Conservation (phyloP, 1,140 invertebrate genomes). For the Littorina saxatilis region DNA sequence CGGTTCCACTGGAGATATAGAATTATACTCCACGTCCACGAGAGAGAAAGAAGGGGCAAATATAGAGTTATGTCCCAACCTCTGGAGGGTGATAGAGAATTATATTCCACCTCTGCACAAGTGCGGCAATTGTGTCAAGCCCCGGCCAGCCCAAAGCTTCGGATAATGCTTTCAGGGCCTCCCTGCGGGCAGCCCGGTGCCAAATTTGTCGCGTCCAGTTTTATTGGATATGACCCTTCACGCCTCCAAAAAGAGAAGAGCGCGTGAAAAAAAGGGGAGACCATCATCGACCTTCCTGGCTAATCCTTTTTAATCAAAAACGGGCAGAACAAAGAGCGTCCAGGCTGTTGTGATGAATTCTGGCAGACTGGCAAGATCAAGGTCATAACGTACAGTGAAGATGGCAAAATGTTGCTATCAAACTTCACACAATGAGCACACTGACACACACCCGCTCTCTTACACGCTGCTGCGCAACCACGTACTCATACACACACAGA, state of each 20-base stretch:
- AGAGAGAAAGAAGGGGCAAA: not conserved
- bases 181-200: conserved; percentile 4
- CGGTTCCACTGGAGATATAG: not conserved
- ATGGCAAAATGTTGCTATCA: too few species aligned
- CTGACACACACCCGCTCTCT: not conserved
- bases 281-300: conserved; percentile 7
- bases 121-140: too few species aligned
- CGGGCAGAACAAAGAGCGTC: conserved; percentile 11
- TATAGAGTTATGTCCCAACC: not conserved
- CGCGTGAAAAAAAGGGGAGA: not conserved
- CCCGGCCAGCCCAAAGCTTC: too few species aligned
- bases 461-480: not conserved
- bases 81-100: too few species aligned
- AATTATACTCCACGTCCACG: not conserved
- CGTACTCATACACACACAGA: conserved; percentile 2
- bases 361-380: not conserved
- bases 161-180: not conserved
- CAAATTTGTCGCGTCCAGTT: conserved; percentile 24
- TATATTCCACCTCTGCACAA: too few species aligned
- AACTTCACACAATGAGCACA: not conserved
- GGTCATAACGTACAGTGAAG: too few species aligned
- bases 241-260: not conserved
- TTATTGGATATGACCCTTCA: conserved; percentile 20
- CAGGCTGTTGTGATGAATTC: not conserved
- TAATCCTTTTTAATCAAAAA: conserved; percentile 24